phyloP scores from a whole-genome alignment of 2,888 invertebrate species.

The Craniophora ligustri region DNA sequence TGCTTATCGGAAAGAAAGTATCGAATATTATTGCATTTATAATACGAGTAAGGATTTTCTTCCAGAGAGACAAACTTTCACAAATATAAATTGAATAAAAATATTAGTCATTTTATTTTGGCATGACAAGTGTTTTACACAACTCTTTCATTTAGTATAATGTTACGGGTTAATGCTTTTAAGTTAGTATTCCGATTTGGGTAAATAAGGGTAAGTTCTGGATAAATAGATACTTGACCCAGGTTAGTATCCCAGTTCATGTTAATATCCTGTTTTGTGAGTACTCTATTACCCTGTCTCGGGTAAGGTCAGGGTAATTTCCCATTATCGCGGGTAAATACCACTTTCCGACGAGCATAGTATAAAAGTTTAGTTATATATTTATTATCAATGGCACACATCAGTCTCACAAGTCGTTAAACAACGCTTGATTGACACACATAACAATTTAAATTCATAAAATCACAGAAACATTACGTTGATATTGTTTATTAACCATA shows the following conservation, averaged over 20 bases:
- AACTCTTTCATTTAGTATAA: background rate
- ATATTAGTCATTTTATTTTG: no score
- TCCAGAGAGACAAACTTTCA: no score
- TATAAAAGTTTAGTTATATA: conserved; percentile 20
- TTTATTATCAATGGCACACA: conserved; percentile 44
- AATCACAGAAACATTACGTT: conserved; percentile 49
- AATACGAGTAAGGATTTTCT: no score
- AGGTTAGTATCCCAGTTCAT: background rate
- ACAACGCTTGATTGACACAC: conserved; percentile 30
- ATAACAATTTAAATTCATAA: conserved; percentile 48
- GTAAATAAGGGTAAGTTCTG: no score
- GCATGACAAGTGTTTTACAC: no score
- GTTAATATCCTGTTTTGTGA: no score
- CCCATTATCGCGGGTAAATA: background rate
- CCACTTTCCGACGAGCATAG: background rate
- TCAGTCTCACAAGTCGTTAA: conserved; percentile 38
- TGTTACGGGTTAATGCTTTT: background rate
- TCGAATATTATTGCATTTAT: no score
- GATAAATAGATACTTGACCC: no score
- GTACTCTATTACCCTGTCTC: background rate
- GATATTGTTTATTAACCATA: conserved; percentile 19
- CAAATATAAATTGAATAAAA: no score
- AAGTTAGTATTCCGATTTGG: background rate
- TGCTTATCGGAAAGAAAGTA: background rate
- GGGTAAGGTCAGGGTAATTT: no score